Percentiles rank a stretch among this genome's conserved stretches.
phyloP scores from a whole-genome alignment of 2,797 vertebrate genomes.

The Ammospiza maritima region DNA sequence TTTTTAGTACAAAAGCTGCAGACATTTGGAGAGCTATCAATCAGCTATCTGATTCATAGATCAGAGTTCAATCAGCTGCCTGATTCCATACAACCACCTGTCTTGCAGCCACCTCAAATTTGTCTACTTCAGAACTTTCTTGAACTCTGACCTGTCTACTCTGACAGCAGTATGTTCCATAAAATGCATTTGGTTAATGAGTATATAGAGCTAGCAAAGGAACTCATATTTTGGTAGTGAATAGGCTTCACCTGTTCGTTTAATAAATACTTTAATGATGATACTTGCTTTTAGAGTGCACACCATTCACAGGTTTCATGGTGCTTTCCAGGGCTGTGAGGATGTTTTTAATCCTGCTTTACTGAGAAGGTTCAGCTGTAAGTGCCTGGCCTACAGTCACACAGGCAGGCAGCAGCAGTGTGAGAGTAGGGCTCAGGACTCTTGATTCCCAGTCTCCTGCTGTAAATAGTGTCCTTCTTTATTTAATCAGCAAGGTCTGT shows the following conservation, averaged over 20 bases:
- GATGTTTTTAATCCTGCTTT: slow-evolving; percentile 24
- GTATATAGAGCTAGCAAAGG: not conserved
- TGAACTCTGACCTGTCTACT: not conserved
- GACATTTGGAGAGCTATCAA: not conserved
- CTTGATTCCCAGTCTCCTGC: not conserved
- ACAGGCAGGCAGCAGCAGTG: not conserved
- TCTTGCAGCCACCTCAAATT: not conserved
- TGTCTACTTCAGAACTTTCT: slow-evolving; percentile 5
- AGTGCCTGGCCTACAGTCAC: not conserved
- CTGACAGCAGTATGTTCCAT: not conserved
- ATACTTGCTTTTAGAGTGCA: not conserved
- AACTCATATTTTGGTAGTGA: not conserved
- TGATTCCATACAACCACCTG: not conserved
- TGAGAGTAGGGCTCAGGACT: not conserved
- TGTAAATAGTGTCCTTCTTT: not conserved
- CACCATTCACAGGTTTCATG: not conserved
- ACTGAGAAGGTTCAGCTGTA: not conserved
- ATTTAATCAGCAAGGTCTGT: slow-evolving; percentile 15
- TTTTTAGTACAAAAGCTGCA: not conserved
- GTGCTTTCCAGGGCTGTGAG: not conserved
- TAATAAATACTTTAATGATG: not conserved
- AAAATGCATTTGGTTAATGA: slow-evolving; percentile 32
- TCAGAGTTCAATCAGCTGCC: not conserved
- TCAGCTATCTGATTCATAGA: not conserved
- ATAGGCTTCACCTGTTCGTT: slow-evolving; percentile 32